Evolutionary conservation across 1,140 invertebrate species (phyloP).

Genomic region (Triops longicaudatus): DNA sequence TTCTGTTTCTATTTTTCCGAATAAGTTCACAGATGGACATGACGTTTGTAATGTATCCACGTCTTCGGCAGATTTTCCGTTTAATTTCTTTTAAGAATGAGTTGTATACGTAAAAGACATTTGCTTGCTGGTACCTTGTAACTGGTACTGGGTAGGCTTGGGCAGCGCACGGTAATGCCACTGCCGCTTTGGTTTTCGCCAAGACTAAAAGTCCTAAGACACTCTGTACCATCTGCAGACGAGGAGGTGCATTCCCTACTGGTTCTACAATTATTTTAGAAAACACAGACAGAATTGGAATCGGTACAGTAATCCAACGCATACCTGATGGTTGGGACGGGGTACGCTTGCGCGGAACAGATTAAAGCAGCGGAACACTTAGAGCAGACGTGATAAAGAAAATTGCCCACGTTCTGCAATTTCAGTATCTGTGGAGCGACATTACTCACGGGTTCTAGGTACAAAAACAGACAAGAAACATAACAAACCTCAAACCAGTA

Average conservation of each 20-base stretch:
- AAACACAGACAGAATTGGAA: background rate
- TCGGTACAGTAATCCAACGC: background rate
- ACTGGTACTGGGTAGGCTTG: conserved; percentile 29
- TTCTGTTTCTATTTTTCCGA: too few species aligned
- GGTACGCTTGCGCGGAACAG: conserved; percentile 28
- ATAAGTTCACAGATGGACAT: too few species aligned
- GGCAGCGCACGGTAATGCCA: conserved; percentile 24
- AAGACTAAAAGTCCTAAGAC: background rate
- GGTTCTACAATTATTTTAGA: conserved; percentile 15
- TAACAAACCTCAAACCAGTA: background rate
- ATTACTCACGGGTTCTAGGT: background rate
- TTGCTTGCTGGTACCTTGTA: conserved; percentile 22
- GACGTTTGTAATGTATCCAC: too few species aligned
- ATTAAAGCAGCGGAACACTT: conserved; percentile 24
- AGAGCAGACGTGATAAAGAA: background rate
- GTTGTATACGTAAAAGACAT: too few species aligned
- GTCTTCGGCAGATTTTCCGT: too few species aligned
- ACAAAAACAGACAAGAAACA: background rate
- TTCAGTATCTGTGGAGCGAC: background rate
- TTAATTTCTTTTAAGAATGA: too few species aligned
- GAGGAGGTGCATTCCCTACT: conserved; percentile 24
- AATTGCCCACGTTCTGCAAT: background rate
- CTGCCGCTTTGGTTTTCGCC: background rate
- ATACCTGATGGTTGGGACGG: conserved; percentile 29
- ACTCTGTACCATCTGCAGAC: conserved; percentile 13